Evolutionary conservation across 35 echinoderm and acorn worm species (phyloP).

Genomic region (Apostichopus parvimensis): DNA sequence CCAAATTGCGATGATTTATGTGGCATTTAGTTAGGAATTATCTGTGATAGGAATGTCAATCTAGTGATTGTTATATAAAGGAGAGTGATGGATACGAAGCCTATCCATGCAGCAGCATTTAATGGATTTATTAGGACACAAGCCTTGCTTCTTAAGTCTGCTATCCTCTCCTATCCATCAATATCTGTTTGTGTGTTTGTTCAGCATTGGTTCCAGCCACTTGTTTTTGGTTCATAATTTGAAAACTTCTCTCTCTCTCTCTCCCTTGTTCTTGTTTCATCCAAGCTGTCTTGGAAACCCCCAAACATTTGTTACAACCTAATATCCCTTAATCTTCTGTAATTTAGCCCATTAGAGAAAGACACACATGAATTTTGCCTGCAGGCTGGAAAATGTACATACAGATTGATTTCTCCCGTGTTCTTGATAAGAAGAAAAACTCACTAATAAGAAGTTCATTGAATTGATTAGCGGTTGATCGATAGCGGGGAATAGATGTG

Average conservation of each 20-base stretch:
- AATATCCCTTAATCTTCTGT: slow-evolving; percentile 42
- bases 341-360: slow-evolving; percentile 43
- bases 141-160: background rate
- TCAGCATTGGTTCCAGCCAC: background rate
- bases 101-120: background rate
- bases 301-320: slow-evolving; percentile 49
- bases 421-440: slow-evolving; percentile 15
- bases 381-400: slow-evolving; percentile 39
- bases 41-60: background rate
- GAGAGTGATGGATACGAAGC: background rate
- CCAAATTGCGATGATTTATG: background rate
- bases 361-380: slow-evolving; percentile 45
- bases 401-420: slow-evolving; percentile 38
- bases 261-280: background rate
- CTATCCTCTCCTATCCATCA: background rate
- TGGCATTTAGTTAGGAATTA: background rate
- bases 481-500: slow-evolving; percentile 24
- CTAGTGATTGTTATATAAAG: background rate
- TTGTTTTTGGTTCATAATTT: slow-evolving; percentile 7
- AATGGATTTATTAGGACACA: slow-evolving; percentile 6
- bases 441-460: slow-evolving; percentile 42
- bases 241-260: background rate
- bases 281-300: slow-evolving; percentile 33
- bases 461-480: slow-evolving; percentile 45
- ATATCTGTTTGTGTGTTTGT: background rate